Evolutionary conservation across 2,113 vertebrate genomes (phyloP).

Genomic region (Corvus hawaiiensis): DNA sequence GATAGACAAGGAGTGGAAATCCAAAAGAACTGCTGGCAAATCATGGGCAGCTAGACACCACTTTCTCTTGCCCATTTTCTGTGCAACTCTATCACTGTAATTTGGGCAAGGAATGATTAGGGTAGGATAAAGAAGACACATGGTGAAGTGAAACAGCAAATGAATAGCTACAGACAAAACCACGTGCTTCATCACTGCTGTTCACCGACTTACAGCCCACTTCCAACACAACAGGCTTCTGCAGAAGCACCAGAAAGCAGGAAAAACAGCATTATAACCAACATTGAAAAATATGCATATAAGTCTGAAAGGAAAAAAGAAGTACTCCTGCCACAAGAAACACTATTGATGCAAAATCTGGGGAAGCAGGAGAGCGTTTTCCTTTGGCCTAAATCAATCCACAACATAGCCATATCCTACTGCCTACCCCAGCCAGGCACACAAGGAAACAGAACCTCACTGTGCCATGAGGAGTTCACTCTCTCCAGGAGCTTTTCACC

Average conservation of each 20-base stretch:
- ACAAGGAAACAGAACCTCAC: fast-evolving
- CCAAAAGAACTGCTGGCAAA: neutral
- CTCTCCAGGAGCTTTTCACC: neutral
- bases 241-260: neutral
- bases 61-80: neutral
- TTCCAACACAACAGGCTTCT: neutral
- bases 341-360: neutral
- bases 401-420: neutral
- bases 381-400: neutral
- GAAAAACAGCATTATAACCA: neutral
- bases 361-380: neutral
- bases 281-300: fast-evolving
- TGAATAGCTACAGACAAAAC: neutral
- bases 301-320: neutral
- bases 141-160: neutral
- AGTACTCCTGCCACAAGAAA: neutral
- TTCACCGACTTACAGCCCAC: neutral
- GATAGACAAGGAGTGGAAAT: neutral
- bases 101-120: neutral
- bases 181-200: neutral
- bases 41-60: neutral
- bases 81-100: neutral
- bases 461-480: neutral
- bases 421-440: neutral
- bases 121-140: neutral